These are phyloP conservation scores for Lytechinus variegatus DNA, from an alignment of 35 echinoderm and acorn worm species.

Conservation along the genomic window DNA sequence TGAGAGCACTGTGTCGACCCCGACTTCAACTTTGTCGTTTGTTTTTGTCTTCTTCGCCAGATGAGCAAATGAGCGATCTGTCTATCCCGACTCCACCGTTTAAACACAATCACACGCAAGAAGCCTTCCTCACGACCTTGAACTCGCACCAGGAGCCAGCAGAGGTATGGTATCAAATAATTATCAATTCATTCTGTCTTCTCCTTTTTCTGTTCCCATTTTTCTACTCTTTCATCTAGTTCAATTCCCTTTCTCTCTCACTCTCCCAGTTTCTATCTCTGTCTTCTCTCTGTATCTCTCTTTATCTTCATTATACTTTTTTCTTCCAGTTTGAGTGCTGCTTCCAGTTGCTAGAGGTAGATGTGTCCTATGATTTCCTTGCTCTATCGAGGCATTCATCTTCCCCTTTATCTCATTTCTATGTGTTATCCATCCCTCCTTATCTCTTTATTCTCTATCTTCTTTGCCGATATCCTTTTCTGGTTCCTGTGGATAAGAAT, in stretches of 20 bases:
- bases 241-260: background rate
- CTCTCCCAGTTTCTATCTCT: background rate
- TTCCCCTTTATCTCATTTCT: background rate
- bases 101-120: conserved; percentile 19
- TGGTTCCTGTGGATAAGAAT: background rate
- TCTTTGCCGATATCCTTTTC: background rate
- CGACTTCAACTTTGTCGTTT: background rate
- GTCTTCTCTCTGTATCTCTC: background rate
- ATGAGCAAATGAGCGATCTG: conserved; percentile 49
- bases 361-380: no score
- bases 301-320: background rate
- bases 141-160: background rate
- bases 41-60: conserved; percentile 6
- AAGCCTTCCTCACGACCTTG: conserved; percentile 48
- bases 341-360: no score
- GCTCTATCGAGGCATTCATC: background rate
- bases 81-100: conserved; percentile 38
- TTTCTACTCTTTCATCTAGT: background rate
- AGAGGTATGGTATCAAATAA: background rate
- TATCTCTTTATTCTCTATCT: background rate
- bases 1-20: background rate
- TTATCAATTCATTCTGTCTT: background rate
- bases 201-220: background rate
- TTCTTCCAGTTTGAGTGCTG: background rate
- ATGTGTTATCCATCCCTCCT: background rate